phyloP scores from a whole-genome alignment of 2,888 invertebrate species.

The Dasysyrphus albostriatus region DNA sequence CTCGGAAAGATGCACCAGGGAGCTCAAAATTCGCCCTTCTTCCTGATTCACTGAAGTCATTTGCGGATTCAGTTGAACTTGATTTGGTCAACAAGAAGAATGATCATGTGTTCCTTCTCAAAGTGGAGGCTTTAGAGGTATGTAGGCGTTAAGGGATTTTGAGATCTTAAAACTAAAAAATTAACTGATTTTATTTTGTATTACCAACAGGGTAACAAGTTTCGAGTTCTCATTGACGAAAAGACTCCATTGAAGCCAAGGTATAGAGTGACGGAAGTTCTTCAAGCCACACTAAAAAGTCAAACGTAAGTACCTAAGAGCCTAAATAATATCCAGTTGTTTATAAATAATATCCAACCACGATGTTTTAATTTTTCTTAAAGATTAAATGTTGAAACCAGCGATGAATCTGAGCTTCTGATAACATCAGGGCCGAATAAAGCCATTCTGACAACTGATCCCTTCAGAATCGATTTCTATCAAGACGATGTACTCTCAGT shows the following conservation, averaged over 20 bases:
- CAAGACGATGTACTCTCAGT: conserved; percentile 89
- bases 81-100: conserved; percentile 88
- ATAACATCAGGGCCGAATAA: conserved; percentile 86
- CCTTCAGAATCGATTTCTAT: conserved; percentile 94
- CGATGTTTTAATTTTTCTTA: conserved; percentile 6
- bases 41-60: conserved; percentile 87
- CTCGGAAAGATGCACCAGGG: conserved; percentile 90
- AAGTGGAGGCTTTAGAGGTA: conserved; percentile 82
- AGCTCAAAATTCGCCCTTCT: conserved; percentile 90
- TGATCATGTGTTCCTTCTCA: conserved; percentile 81
- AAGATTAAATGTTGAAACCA: conserved; percentile 85
- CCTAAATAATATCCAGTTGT: no score
- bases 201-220: conserved; percentile 87
- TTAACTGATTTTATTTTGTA: neutral
- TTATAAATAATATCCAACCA: neutral
- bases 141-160: no score
- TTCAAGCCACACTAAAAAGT: conserved; percentile 90
- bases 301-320: conserved; percentile 85
- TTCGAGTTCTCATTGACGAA: conserved; percentile 94
- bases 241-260: conserved; percentile 90
- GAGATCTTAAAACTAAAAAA: no score
- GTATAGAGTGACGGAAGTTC: conserved; percentile 90
- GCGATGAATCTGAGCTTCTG: conserved; percentile 85
- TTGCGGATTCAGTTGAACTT: conserved; percentile 88
- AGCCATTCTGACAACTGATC: conserved; percentile 88